These are phyloP conservation scores for Poeciliopsis paucimaculata DNA, from an alignment of 2,797 vertebrate genomes.

Conservation along the genomic window DNA sequence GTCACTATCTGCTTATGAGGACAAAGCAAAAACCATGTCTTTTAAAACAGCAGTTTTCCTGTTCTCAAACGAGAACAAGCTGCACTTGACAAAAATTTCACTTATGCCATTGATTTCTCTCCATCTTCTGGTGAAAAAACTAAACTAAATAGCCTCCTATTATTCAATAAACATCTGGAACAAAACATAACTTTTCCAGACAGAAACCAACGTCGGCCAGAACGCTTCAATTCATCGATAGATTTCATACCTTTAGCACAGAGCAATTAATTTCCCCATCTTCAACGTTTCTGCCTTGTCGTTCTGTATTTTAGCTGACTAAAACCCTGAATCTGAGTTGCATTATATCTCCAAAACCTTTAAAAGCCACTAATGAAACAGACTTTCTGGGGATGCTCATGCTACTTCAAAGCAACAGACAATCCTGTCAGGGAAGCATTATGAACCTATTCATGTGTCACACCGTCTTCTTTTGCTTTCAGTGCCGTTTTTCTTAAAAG, in stretches of 20 bases:
- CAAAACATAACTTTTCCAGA: slow-evolving; percentile 14
- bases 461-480: neutral
- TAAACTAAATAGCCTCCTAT: slow-evolving; percentile 21
- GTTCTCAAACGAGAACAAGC: slow-evolving; percentile 21
- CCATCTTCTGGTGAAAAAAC: slow-evolving; percentile 8
- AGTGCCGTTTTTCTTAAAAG: neutral
- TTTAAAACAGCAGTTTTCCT: slow-evolving; percentile 20
- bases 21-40: slow-evolving; percentile 37
- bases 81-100: slow-evolving; percentile 40
- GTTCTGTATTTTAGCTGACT: neutral
- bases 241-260: slow-evolving; percentile 14
- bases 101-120: slow-evolving; percentile 42
- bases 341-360: neutral
- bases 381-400: neutral
- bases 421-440: neutral
- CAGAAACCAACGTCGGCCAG: slow-evolving; percentile 10
- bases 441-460: neutral
- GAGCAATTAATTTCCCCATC: slow-evolving; percentile 21
- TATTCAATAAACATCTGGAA: slow-evolving; percentile 48
- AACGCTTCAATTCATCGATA: slow-evolving; percentile 29
- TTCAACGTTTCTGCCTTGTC: neutral
- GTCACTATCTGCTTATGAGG: slow-evolving; percentile 32
- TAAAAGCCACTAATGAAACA: neutral
- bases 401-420: neutral
- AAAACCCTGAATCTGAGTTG: slow-evolving; percentile 1